A percentile compares a stretch with the other conserved stretches of the same genome.
These are phyloP conservation scores for Macrocentrus cingulum DNA, from an alignment of 1,140 invertebrate genomes.

Conservation along the genomic window DNA sequence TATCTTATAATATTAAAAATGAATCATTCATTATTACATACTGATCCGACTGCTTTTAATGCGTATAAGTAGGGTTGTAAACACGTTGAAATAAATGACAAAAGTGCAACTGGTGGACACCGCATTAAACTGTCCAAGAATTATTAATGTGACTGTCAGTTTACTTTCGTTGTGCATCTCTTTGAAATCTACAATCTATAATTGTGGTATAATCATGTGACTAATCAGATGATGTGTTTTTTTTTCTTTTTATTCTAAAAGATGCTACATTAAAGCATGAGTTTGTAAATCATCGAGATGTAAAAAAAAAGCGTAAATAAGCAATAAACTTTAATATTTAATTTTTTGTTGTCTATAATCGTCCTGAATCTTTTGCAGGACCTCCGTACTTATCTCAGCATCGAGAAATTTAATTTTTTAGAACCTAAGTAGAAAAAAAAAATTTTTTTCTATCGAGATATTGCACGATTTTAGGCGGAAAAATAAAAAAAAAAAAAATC, in stretches of 20 bases:
- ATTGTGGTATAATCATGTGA: not conserved
- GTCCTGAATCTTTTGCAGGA: no score
- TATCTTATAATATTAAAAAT: not conserved
- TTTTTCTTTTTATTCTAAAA: no score
- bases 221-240: not conserved
- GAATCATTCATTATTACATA: not conserved
- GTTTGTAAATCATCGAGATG: not conserved
- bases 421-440: no score
- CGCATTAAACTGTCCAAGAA: not conserved
- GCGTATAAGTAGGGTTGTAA: not conserved
- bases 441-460: no score
- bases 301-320: no score
- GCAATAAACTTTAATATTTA: no score
- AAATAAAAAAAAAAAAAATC: no score
- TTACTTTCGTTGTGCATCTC: not conserved
- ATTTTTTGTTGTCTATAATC: no score
- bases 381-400: no score
- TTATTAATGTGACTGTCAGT: not conserved
- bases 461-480: no score
- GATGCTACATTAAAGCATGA: no score
- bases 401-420: no score
- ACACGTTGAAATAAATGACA: not conserved
- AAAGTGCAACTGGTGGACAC: constrained; percentile 3
- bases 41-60: not conserved
- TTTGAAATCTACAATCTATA: not conserved